phyloP scores from a whole-genome alignment of 1,140 invertebrate species.

The Aphis craccivora region DNA sequence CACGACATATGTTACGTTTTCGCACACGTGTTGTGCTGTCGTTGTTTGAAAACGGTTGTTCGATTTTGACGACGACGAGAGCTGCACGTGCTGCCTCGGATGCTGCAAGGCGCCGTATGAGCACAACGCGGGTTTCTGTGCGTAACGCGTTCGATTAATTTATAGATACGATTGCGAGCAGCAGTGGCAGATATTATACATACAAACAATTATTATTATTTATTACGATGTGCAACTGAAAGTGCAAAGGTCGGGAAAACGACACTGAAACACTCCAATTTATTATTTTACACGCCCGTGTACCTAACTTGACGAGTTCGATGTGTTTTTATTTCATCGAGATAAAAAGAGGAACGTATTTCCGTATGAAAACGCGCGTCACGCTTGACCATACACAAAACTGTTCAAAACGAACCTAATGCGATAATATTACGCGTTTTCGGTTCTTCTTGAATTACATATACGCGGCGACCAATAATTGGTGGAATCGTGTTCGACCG shows the following conservation, averaged over 20 bases:
- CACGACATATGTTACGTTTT: background rate
- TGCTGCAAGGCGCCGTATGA: constrained; percentile 13
- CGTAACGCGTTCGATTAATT: background rate
- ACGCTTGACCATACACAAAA: background rate
- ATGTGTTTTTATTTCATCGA: background rate
- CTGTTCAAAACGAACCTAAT: background rate
- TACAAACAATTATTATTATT: background rate
- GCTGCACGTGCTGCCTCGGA: constrained; percentile 23
- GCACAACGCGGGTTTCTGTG: constrained; percentile 22
- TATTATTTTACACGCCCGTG: background rate
- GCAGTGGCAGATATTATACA: background rate
- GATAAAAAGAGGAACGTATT: background rate
- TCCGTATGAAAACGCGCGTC: background rate
- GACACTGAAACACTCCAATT: background rate
- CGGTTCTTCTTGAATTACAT: background rate
- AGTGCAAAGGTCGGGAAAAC: background rate
- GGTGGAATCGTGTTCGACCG: background rate
- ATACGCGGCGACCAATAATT: background rate
- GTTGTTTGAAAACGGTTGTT: background rate
- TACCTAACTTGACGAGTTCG: background rate
- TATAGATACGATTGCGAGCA: background rate
- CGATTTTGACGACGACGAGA: background rate
- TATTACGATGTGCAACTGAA: background rate
- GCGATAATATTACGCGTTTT: background rate
- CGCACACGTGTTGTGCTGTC: background rate